Percentiles rank a stretch among this genome's conserved stretches.
Conservation (phyloP, 2,113 vertebrate genomes). For the Condylura cristata region DNA sequence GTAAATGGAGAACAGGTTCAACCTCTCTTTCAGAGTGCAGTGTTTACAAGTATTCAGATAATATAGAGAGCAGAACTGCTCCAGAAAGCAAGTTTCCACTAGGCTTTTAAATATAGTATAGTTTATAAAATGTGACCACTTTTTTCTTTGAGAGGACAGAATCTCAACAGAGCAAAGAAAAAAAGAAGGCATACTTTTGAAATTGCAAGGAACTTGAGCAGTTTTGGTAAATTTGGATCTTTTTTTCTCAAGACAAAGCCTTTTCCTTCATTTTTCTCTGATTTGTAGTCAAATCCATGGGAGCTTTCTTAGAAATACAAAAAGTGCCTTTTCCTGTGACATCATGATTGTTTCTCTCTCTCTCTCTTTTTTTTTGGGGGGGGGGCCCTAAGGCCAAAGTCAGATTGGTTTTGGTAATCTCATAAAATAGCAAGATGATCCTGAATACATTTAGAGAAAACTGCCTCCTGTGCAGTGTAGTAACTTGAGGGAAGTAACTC, state of each 20-base stretch:
- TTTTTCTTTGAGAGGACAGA: neutral
- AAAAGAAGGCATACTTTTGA: slow-evolving; percentile 18
- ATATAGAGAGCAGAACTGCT: neutral
- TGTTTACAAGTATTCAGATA: neutral
- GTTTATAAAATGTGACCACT: neutral
- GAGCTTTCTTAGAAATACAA: neutral
- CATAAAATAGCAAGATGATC: slow-evolving; percentile 32
- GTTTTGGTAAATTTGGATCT: neutral
- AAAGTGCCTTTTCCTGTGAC: slow-evolving; percentile 28
- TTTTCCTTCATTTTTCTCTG: neutral
- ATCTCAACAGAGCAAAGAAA: neutral
- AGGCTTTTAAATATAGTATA: neutral
- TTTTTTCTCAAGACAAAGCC: neutral
- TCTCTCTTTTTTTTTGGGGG: too few species aligned
- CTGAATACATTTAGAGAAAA: slow-evolving; percentile 48
- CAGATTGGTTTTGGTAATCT: slow-evolving; percentile 74
- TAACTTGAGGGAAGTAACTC: neutral
- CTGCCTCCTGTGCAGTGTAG: neutral
- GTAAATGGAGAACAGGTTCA: too few species aligned
- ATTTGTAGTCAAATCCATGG: neutral
- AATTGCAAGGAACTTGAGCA: neutral
- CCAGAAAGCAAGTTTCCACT: neutral
- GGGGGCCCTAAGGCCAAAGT: slow-evolving; percentile 63
- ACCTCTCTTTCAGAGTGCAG: neutral
- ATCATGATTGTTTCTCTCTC: neutral